Evolutionary conservation across 92 coral and sea anemone species (phyloP), one percentile per base, ranked within the genome.

Genomic region (Actinernus sp.): DNA sequence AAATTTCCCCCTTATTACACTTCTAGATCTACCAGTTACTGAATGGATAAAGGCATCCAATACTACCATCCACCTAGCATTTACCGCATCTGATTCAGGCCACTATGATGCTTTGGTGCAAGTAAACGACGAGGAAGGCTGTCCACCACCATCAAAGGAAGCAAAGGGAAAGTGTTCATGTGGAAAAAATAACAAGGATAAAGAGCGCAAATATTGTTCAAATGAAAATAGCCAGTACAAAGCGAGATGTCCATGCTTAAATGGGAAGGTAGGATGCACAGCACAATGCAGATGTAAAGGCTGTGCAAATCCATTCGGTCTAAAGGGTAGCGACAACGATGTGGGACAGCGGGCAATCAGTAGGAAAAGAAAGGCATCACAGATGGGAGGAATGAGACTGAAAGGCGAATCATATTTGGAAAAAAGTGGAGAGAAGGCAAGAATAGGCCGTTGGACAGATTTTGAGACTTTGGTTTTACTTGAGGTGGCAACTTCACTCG

Each of bases 261-360:
- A n/a, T n/a, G n/a, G n/a, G 73, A 47, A n/a, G n/a, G n/a, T n/a
- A n/a, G n/a, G n/a, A n/a, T n/a, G n/a, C n/a, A n/a, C n/a, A n/a
- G n/a, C n/a, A 21, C 48, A 19, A 0, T 65, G 73, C 9, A 32
- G 50, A 19, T 49, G 73, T 8, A 1, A 48, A 10, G 48, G 73
- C 1, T 65, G 61, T 50, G 32, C 48, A 50, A 65, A 65, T 49
- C 60, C 74, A 22, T 0, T 49, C 39, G 74, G 62, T 49, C 49
- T 39, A 60, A 21, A 23, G 7, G 18, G 17, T 16, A 26, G 12
- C 2, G 26, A 4, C 11, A 28, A 63, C 17, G 12, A 23, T 2
- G 16, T 18, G 57, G 23, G 46, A 18, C 38, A 16, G 8, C 16
- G 31, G 3, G 4, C 49, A 28, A 0, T 26, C 8, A 20, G 23